Evolutionary conservation across 2,113 vertebrate genomes (phyloP), one percentile per base, ranked within the genome.

Genomic region (Siphamia tubifer): DNA sequence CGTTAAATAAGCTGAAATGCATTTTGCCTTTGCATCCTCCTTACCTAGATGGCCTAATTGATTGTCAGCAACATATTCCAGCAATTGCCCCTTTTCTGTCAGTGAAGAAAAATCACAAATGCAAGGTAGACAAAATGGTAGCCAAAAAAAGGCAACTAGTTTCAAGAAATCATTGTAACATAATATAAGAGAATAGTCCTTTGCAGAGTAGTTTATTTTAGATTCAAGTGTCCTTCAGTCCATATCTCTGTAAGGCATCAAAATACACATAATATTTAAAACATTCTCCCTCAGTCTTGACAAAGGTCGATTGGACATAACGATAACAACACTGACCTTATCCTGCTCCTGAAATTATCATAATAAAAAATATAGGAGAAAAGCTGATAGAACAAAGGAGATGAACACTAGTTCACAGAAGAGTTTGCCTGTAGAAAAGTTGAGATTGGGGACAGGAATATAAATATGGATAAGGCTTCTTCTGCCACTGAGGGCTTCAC

Each of bases 391-490:
- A 74, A 35, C 38, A 81, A n/a, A n/a, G n/a, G n/a, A n/a, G 57
- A 67, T 56, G 31, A 80, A 21, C 7, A 8, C 11, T 38, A 47
- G 38, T 39, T 34, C 36, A 63, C 44, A 43, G 56, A 85, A 58
- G 64, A 76, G 51, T 42, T 60, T 35, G 28, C 47, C 31, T 45
- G 20, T 25, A 27, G 47, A 20, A 6, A 39, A 62, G 32, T 17
- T 25, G 43, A 28, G 52, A 32, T n/a, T 3, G 16, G 58, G 17
- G 69, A 34, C 32, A 42, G 28, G 23, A 3, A 21, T 61, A 68
- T 72, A 67, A 83, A 76, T 74, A 76, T 66, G 40, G 52, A 71
- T 44, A 49, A 57, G 20, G 6, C 10, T 25, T 30, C 44, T 21
- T 17, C 12, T 35, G 7, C 74, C 71, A 57, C 72, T 49, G 0